Evolutionary conservation across 2,888 invertebrate genomes (phyloP).

Genomic region (Acheta domesticus): DNA sequence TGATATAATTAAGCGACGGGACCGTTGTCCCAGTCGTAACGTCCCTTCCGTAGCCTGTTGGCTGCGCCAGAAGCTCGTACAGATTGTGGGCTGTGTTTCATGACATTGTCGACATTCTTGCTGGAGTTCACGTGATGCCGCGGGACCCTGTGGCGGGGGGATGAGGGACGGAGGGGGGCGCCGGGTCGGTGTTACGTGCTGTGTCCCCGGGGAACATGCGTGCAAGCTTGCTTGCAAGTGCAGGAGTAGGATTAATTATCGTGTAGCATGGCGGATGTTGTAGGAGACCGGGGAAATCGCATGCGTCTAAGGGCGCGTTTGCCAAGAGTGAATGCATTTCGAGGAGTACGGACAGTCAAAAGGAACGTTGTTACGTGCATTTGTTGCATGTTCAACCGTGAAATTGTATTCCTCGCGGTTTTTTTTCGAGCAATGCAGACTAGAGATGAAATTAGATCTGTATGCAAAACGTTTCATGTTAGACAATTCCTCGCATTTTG

Average conservation of each 20-base stretch:
- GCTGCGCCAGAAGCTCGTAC: not conserved
- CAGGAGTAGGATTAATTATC: slow-evolving; percentile 8
- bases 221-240: not conserved
- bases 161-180: not conserved
- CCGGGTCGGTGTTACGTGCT: not conserved
- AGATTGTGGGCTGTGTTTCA: slow-evolving; percentile 3
- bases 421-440: too few relatives aligned
- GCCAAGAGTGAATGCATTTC: not conserved
- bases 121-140: not conserved
- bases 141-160: not conserved
- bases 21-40: slow-evolving; percentile 2
- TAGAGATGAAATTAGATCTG: too few relatives aligned
- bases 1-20: slow-evolving; percentile 9
- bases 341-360: too few relatives aligned
- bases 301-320: not conserved
- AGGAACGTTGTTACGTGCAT: too few relatives aligned
- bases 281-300: not conserved
- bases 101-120: slow-evolving; percentile 18
- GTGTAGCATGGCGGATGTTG: not conserved
- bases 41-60: not conserved
- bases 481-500: too few relatives aligned
- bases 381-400: too few relatives aligned
- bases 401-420: too few relatives aligned
- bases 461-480: too few relatives aligned
- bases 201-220: not conserved